Conservation (phyloP, 2,797 vertebrate genomes). For the Eospalax fontanierii region DNA sequence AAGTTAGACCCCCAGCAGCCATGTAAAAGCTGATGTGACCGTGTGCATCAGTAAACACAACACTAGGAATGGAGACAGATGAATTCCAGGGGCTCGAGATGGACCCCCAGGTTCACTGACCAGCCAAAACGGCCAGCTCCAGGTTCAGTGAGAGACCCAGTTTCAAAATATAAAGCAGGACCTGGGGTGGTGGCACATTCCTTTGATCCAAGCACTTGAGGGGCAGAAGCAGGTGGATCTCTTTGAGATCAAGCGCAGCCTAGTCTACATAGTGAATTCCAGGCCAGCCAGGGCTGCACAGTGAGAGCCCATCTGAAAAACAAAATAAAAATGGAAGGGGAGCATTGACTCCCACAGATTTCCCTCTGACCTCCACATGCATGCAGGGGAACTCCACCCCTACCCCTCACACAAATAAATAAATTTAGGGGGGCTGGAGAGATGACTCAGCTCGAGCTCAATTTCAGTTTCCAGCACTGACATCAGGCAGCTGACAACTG, state of each 20-base stretch:
- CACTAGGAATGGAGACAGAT: not conserved
- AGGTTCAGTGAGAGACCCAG: not conserved
- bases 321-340: not conserved
- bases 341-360: too few species aligned
- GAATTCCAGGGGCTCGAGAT: not conserved
- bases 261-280: not conserved
- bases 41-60: not conserved
- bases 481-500: too few species aligned
- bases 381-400: too few species aligned
- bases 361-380: too few species aligned
- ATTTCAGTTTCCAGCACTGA: too few species aligned
- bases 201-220: not conserved
- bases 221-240: not conserved
- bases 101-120: not conserved
- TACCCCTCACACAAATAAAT: too few species aligned
- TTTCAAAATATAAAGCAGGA: not conserved
- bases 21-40: not conserved
- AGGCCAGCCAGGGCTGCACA: not conserved
- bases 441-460: too few species aligned
- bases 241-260: not conserved
- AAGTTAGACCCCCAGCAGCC: not conserved
- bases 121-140: not conserved
- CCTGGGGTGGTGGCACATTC: rapidly evolving
- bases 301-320: not conserved
- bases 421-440: too few species aligned